phyloP scores from a whole-genome alignment of 2,888 invertebrate genomes.

The Bellardia bayeri region DNA sequence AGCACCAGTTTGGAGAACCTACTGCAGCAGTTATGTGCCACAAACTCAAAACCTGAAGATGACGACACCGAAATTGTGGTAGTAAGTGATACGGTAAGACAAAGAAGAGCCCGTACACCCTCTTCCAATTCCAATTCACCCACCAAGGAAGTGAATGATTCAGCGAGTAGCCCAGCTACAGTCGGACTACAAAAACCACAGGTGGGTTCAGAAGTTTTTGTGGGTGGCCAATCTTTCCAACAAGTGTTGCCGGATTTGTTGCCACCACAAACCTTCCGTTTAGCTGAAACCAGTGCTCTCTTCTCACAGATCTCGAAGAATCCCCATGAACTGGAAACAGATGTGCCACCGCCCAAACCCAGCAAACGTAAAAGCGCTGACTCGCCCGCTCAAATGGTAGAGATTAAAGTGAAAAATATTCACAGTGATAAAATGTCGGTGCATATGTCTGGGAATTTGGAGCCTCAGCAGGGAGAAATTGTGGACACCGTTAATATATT shows the following conservation, averaged over 20 bases:
- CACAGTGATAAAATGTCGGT: slow-evolving; percentile 87
- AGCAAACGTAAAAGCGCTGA: slow-evolving; percentile 79
- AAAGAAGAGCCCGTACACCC: slow-evolving; percentile 84
- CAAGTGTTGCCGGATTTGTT: slow-evolving; percentile 84
- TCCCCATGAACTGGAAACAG: slow-evolving; percentile 71
- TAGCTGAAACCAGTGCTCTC: slow-evolving; percentile 88
- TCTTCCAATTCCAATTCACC: slow-evolving; percentile 79
- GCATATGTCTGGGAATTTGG: slow-evolving; percentile 75
- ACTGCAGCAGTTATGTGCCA: not conserved
- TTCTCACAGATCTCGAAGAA: slow-evolving; percentile 89
- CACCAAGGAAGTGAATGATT: slow-evolving; percentile 62
- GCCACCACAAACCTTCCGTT: slow-evolving; percentile 87
- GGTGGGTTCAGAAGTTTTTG: slow-evolving; percentile 66
- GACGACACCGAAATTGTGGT: slow-evolving; percentile 86
- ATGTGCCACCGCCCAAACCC: slow-evolving; percentile 66
- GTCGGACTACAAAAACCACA: slow-evolving; percentile 59
- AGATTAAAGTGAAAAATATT: slow-evolving; percentile 89
- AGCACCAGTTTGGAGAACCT: slow-evolving; percentile 75
- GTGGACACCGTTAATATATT: slow-evolving; percentile 85
- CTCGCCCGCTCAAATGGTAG: slow-evolving; percentile 87
- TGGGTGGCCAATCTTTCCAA: slow-evolving; percentile 76
- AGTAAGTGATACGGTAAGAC: slow-evolving; percentile 87
- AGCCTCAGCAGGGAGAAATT: slow-evolving; percentile 83
- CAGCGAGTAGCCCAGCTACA: not conserved
- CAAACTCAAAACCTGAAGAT: slow-evolving; percentile 68